Conservation (phyloP, 2,113 vertebrate genomes). For the Solea senegalensis region DNA sequence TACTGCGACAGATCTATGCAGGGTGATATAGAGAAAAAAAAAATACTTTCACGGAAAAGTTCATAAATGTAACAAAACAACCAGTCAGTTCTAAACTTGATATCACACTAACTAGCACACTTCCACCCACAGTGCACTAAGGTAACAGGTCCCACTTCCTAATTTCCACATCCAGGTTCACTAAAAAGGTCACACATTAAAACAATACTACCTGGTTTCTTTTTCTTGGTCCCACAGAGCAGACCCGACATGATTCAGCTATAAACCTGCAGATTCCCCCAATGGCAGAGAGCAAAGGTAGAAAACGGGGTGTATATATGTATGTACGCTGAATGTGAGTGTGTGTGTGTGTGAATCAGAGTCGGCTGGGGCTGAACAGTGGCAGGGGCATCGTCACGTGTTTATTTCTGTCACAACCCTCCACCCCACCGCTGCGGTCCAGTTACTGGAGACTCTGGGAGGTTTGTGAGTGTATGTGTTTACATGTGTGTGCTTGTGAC, state of each 20-base stretch:
- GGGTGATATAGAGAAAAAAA: not conserved
- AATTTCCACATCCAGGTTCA: conserved; percentile 47
- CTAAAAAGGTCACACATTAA: conserved; percentile 26
- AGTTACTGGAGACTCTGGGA: conserved; percentile 71
- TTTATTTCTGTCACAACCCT: conserved; percentile 84
- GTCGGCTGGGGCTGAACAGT: conserved; percentile 63
- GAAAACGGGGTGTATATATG: conserved; percentile 18
- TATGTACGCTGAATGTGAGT: not conserved
- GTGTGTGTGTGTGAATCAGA: conserved; percentile 45
- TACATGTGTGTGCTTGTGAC: conserved; percentile 1
- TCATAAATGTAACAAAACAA: not conserved
- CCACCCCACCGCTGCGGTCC: conserved; percentile 75
- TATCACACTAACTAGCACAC: conserved; percentile 1
- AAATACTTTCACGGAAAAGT: too few relatives aligned
- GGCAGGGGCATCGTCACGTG: conserved; percentile 71
- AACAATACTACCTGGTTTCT: conserved; percentile 83
- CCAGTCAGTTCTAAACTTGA: not conserved
- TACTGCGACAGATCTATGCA: not conserved
- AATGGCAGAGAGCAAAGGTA: conserved; percentile 3
- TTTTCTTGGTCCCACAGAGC: conserved; percentile 86
- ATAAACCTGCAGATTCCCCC: conserved; percentile 24
- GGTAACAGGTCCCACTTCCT: conserved; percentile 51
- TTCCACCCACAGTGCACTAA: conserved; percentile 23
- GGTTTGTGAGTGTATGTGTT: conserved; percentile 9
- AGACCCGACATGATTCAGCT: conserved; percentile 83